Evolutionary conservation across 1,140 invertebrate species (phyloP).

Genomic region (Helicoverpa armigera): DNA sequence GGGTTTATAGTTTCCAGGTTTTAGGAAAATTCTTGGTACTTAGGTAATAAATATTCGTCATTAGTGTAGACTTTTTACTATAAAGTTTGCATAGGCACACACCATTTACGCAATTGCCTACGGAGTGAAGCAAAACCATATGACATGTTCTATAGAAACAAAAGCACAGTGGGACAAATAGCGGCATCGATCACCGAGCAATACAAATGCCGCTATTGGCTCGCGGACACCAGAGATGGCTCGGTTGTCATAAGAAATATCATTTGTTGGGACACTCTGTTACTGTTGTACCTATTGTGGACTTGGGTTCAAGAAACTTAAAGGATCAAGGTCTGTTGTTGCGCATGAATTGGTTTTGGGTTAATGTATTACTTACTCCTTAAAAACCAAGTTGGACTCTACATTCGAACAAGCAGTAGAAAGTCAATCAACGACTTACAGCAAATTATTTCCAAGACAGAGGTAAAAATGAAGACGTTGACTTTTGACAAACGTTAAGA

Average conservation of each 20-base stretch:
- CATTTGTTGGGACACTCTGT: constrained; percentile 33
- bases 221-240: background rate
- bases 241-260: constrained; percentile 37
- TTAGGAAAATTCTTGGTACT: background rate
- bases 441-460: no score
- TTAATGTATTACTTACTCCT: no score
- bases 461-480: background rate
- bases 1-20: background rate
- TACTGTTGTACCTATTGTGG: background rate
- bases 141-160: constrained; percentile 3
- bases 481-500: background rate
- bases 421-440: no score
- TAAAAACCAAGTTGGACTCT: no score
- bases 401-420: no score
- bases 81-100: no score
- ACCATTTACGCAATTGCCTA: no score
- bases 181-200: constrained; percentile 29
- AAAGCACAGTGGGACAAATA: constrained; percentile 34
- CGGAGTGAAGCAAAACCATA: no score
- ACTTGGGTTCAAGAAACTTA: background rate
- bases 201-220: constrained; percentile 37
- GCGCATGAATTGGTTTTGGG: no score
- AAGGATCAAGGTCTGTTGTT: background rate
- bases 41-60: no score
- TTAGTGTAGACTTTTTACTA: no score